Evolutionary conservation across 2,113 vertebrate species (phyloP).

Genomic region (Oriolus oriolus): DNA sequence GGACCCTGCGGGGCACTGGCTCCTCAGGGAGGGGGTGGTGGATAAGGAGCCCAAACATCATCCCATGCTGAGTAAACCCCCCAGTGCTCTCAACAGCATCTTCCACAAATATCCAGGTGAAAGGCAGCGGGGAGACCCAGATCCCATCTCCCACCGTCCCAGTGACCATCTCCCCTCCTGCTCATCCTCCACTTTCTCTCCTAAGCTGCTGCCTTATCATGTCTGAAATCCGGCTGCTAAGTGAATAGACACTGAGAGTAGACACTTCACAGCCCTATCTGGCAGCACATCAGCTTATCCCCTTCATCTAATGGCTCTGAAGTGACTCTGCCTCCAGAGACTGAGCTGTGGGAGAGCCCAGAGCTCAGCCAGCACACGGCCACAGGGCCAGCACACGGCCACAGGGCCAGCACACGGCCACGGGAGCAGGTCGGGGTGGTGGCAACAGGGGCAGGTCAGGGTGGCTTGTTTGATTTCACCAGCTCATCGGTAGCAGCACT

Average conservation of each 20-base stretch:
- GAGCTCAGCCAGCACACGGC: neutral
- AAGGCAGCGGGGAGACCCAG: neutral
- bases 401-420: neutral
- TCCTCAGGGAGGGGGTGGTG: neutral
- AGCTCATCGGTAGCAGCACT: neutral
- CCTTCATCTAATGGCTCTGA: neutral
- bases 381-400: neutral
- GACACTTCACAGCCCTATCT: neutral
- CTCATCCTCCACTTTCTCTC: neutral
- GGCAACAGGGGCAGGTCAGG: neutral
- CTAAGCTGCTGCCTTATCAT: neutral
- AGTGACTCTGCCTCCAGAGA: neutral
- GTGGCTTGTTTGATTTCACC: neutral
- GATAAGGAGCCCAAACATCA: neutral
- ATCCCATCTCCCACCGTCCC: rapidly evolving
- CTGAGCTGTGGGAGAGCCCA: neutral
- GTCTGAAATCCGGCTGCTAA: neutral
- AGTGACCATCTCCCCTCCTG: neutral
- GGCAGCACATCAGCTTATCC: neutral
- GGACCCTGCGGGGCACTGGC: neutral
- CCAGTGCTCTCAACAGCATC: neutral
- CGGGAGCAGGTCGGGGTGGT: rapidly evolving
- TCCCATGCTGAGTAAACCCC: neutral
- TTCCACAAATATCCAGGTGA: neutral
- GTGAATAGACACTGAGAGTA: neutral